Base-by-base conservation (phyloP, 2,113 vertebrate genomes). In the Pelecanus crispus region DNA sequence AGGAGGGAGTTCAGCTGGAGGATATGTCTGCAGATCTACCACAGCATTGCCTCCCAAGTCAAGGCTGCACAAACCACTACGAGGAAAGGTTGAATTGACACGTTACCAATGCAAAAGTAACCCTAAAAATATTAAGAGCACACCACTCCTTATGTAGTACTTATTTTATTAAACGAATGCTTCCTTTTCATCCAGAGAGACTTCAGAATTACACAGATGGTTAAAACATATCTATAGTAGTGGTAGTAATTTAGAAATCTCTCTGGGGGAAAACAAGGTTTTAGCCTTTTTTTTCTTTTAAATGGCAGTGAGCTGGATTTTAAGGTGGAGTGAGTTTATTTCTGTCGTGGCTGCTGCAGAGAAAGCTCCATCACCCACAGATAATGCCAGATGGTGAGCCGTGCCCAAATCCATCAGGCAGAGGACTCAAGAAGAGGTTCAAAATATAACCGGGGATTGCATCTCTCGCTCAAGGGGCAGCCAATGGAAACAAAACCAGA, bases 321-420 rank as follows among this genome's bases (percentile, higher is more conserved):
- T 94, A 96, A 96, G 95, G 95, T 95, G 95, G 93, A 90, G 47
- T 83, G 80, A 90, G 79, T 88, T 96, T 95, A 83, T 93, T 96
- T 93, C 90, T 93, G 88, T 80, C 4, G 1, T 92, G 85, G 63
- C 82, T 95, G 85, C 95, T 7, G 4, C 90, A 94, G 81, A 86
- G 88, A 92, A 90, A 96, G n/a, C 90, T 87, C 79, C 85, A 28
- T 90, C 95, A 94, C 92, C 90, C 88, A 92, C 92, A 83, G 94
- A 94, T 82, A 95, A 85, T 62, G 93, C 87, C 95, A 96, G 92
- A 92, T 94, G 88, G 93, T 42, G 59, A 96, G 74, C 82, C 1
- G 0, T 94, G 82, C 94, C 90, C 88, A 86, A 92, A 90, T 70
- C 78, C 86, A 74, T 67, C 90, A 82, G 90, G 81, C 84, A 85